Evolutionary conservation across 2,113 vertebrate species (phyloP).

Genomic region (Pyxicephalus adspersus): DNA sequence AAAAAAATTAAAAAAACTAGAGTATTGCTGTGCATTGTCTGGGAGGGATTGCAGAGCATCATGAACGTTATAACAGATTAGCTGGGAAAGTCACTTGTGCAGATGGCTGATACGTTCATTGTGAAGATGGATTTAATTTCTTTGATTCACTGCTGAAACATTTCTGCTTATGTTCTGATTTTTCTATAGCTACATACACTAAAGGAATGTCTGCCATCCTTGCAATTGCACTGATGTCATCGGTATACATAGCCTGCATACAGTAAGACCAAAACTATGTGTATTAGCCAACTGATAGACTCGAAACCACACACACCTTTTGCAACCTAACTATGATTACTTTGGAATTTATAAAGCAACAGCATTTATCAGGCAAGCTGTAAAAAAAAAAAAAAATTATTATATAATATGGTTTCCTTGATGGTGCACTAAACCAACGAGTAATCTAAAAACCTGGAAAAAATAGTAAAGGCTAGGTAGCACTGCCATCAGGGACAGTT

Average conservation of each 20-base stretch:
- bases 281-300: not conserved
- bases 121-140: constrained; percentile 27
- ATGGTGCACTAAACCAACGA: too few relatives aligned
- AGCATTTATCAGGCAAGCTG: too few relatives aligned
- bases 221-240: constrained; percentile 25
- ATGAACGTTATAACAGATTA: not conserved
- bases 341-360: too few relatives aligned
- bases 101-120: constrained; percentile 16
- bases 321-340: too few relatives aligned
- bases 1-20: constrained; percentile 47
- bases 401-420: too few relatives aligned
- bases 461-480: too few relatives aligned
- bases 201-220: constrained; percentile 27
- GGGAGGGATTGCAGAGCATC: constrained; percentile 1
- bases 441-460: too few relatives aligned
- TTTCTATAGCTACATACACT: constrained; percentile 12
- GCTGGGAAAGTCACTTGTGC: constrained; percentile 11
- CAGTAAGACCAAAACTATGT: constrained; percentile 14
- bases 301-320: not conserved
- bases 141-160: constrained; percentile 10
- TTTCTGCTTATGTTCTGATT: not conserved
- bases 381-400: too few relatives aligned
- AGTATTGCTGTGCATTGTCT: constrained; percentile 47
- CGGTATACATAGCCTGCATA: not conserved
- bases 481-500: too few relatives aligned